Percentiles rank a stretch among this genome's conserved stretches.
Conservation (phyloP, 2,888 invertebrate genomes). For the Macrosiphum euphorbiae region DNA sequence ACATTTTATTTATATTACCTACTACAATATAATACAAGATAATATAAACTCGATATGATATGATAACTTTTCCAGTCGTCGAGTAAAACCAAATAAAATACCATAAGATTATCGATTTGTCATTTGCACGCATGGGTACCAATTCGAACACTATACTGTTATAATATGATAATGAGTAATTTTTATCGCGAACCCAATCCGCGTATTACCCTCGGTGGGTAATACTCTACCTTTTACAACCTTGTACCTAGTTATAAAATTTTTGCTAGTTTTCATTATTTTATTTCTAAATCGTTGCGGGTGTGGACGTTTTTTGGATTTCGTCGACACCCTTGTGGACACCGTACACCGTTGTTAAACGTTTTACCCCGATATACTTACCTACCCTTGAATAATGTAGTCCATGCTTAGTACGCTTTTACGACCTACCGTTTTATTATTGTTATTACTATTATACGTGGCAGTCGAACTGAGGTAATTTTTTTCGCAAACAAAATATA, state of each 20-base stretch:
- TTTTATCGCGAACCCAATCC: too few relatives aligned
- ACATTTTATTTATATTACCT: too few relatives aligned
- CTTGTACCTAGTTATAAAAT: not conserved
- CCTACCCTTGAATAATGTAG: not conserved
- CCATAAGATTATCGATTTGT: too few relatives aligned
- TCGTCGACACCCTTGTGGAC: rapidly evolving
- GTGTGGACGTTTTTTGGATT: not conserved
- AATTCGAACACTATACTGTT: too few relatives aligned
- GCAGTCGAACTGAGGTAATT: not conserved
- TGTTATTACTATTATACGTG: not conserved
- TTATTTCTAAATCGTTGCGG: not conserved
- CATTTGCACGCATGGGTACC: too few relatives aligned
- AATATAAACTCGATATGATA: too few relatives aligned
- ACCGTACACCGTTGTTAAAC: not conserved
- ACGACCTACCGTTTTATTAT: conserved; percentile 6
- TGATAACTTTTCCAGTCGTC: too few relatives aligned
- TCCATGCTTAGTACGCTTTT: not conserved
- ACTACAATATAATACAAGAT: too few relatives aligned
- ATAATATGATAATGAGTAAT: too few relatives aligned
- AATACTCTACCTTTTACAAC: not conserved
- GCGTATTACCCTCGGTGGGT: too few relatives aligned
- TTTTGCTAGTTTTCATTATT: not conserved
- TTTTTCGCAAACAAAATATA: not conserved
- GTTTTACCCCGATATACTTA: not conserved
- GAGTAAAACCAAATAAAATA: too few relatives aligned